phyloP scores from a whole-genome alignment of 2,888 invertebrate species.

The Melanargia galathea region DNA sequence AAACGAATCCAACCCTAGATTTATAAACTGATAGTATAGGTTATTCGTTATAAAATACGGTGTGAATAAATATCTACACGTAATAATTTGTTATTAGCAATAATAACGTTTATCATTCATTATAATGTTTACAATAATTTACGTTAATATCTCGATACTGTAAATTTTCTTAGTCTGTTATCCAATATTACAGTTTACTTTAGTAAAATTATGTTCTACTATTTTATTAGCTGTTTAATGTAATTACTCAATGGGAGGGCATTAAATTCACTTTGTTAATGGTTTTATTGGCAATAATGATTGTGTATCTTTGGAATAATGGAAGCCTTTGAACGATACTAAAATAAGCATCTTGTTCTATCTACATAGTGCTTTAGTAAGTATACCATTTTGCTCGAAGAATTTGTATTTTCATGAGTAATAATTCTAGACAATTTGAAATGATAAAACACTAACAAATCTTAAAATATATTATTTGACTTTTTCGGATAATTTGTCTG shows the following conservation, averaged over 20 bases:
- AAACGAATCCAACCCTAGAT: too few relatives aligned
- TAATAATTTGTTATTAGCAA: not conserved
- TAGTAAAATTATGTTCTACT: constrained; percentile 15
- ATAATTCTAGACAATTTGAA: not conserved
- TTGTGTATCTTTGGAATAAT: constrained; percentile 24
- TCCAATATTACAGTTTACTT: constrained; percentile 19
- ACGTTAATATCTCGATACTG: not conserved
- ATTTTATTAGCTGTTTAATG: constrained; percentile 24
- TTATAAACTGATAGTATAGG: not conserved
- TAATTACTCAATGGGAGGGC: constrained; percentile 22
- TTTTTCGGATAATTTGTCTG: not conserved
- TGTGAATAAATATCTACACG: not conserved
- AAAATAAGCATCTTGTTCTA: constrained; percentile 15
- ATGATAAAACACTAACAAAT: too few relatives aligned
- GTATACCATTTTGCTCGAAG: not conserved
- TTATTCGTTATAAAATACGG: not conserved
- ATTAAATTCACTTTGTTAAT: constrained; percentile 31
- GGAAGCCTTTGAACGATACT: constrained; percentile 20
- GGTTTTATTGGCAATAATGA: constrained; percentile 27
- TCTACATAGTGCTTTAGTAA: constrained; percentile 10
- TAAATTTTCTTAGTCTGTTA: constrained; percentile 15
- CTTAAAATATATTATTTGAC: not conserved
- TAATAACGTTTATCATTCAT: constrained; percentile 10
- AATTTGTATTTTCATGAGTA: not conserved
- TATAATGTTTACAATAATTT: constrained; percentile 18